These are phyloP conservation scores for Manacus vitellinus DNA, from an alignment of 2,113 vertebrate genomes.

Conservation along the genomic window DNA sequence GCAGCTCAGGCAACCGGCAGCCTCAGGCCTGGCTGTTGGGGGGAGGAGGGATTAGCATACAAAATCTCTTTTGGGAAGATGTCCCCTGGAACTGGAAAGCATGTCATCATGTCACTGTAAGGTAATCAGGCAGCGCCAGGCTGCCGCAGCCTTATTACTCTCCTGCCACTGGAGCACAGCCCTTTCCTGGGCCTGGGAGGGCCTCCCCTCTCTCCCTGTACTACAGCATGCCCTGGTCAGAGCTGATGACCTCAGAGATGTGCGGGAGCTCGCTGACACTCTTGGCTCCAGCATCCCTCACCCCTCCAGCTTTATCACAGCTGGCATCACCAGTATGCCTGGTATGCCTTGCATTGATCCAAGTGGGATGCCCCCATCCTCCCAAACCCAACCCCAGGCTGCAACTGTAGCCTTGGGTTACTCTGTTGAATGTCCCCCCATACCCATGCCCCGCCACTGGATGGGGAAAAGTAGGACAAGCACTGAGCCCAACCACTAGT, in stretches of 20 bases:
- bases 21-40: background rate
- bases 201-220: background rate
- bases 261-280: background rate
- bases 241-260: background rate
- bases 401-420: background rate
- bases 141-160: background rate
- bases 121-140: background rate
- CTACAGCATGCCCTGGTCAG: background rate
- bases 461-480: background rate
- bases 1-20: rapidly evolving
- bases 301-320: background rate
- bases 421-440: background rate
- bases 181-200: background rate
- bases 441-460: rapidly evolving
- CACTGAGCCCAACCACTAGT: rapidly evolving
- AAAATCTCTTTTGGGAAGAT: background rate
- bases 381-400: rapidly evolving
- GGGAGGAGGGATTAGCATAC: slow-evolving; percentile 12
- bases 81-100: background rate
- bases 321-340: background rate
- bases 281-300: background rate
- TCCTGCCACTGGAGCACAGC: background rate
- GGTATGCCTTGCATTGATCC: rapidly evolving
- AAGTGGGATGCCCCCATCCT: background rate
- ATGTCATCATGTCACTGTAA: background rate